A percentile compares a stretch with the other conserved stretches of the same genome.
These are phyloP conservation scores for Eilema sororculum DNA, from an alignment of 2,888 invertebrate genomes.

Conservation along the genomic window DNA sequence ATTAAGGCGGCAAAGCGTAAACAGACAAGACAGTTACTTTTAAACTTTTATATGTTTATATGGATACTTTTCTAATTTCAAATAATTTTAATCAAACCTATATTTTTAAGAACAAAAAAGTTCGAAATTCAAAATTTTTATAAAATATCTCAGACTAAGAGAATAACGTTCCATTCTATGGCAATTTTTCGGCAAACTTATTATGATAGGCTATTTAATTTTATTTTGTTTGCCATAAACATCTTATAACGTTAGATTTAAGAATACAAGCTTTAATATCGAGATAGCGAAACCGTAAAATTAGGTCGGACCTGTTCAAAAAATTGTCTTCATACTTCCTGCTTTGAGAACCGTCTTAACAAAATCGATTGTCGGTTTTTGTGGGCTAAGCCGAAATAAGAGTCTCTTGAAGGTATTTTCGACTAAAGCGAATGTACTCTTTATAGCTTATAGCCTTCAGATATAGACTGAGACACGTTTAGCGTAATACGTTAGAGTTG, in stretches of 20 bases:
- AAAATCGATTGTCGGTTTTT: slow-evolving; percentile 24
- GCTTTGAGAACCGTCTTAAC: slow-evolving; percentile 20
- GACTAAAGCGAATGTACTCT: slow-evolving; percentile 18
- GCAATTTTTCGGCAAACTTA: neutral
- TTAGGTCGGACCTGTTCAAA: slow-evolving; percentile 23
- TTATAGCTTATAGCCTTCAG: slow-evolving; percentile 19
- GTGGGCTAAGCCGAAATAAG: slow-evolving; percentile 31
- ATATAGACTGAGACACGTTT: slow-evolving; percentile 5
- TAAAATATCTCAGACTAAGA: neutral
- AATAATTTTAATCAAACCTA: neutral
- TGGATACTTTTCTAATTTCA: neutral
- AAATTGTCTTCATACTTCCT: slow-evolving; percentile 15
- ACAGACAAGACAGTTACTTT: too few relatives aligned
- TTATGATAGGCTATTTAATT: slow-evolving; percentile 9
- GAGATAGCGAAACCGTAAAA: slow-evolving; percentile 24
- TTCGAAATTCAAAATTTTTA: neutral
- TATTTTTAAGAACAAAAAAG: neutral
- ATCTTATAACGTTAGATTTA: slow-evolving; percentile 16
- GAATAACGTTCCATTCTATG: slow-evolving; percentile 5
- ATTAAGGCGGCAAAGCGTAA: too few relatives aligned
- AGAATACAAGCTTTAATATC: slow-evolving; percentile 13
- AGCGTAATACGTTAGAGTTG: slow-evolving; percentile 2
- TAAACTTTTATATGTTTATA: too few relatives aligned
- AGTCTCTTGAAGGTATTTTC: slow-evolving; percentile 35
- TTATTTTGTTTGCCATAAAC: slow-evolving; percentile 15